Evolutionary conservation across 1,140 invertebrate species (phyloP), one percentile per base, ranked within the genome.

Genomic region (Plectus sambesii): DNA sequence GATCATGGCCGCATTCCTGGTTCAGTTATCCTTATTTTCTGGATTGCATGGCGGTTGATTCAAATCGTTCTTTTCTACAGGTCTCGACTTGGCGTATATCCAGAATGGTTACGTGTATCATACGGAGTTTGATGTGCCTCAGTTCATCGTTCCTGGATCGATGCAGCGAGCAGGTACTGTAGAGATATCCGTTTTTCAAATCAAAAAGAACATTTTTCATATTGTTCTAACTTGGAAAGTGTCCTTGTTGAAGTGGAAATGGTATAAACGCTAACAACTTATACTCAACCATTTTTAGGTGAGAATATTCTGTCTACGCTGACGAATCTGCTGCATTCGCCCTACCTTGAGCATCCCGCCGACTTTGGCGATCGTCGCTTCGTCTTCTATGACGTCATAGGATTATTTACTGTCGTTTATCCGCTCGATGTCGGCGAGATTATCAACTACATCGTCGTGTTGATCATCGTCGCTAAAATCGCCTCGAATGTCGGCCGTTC

Each of bases 71-170:
- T 24, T 49, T 49, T 5, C 71, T 70, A 45, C 61, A 82, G 84
- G 86, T 44, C 70, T 92, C 39, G 88, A 92, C 75, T 83, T 92
- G 74, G 87, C 87, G n/a, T 88, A 86, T 78, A 82, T 82, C 46
- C 78, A 80, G 38, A 88, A 92, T 77, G 87, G 87, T 24, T 88
- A 86, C 66, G 82, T 87, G 0, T 88, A 87, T 61, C 85, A 88
- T 61, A 87, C 85, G 4, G 79, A 79, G 61, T 82, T 80, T 69
- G 85, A 88, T 70, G 75, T 76, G 39, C 77, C 82, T 9, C 76
- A 81, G 56, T 77, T 80, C 58, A 81, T 87, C 61, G 80, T 82
- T 2, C 61, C 80, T 5, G 83, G 83, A 15, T 81, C 82, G n/a
- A 74, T 87, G 19, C 84, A 87, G 69, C 75, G 84, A 61, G 83